Base-by-base conservation (phyloP, 2,888 invertebrate species). In the Eudasyphora cyanicolor region DNA sequence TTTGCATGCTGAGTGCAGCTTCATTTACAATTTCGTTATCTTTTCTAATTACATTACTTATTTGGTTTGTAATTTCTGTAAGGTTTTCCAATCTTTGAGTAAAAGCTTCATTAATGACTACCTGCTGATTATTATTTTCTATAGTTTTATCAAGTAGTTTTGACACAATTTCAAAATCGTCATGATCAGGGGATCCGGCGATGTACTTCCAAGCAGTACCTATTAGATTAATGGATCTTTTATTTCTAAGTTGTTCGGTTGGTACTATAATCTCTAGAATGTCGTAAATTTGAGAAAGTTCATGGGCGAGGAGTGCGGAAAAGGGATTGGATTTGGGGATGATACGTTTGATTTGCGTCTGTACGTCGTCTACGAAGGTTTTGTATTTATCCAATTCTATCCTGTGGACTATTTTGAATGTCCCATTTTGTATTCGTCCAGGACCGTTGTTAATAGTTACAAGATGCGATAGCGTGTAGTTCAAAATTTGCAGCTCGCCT, bases 381-480 rank as follows among this genome's bases (percentile, higher is more conserved):
- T 73, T 60, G 73, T 73, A 73, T 60, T 27, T 54, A 32, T 73
- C 54, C 51, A 73, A n/a, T n/a, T n/a, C n/a, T n/a, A n/a, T n/a
- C n/a, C n/a, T 70, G 45, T 69, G 67, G 42, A 69, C 24, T 17
- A 69, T 69, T 35, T 69, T 69, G 35, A 69, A 69, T 24, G 67
- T 24, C 32, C n/a, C 71, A 5, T 49, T 69, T 29, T 71, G 79
- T 45, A 79, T 12, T 64, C 64, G 64, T 29, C 49, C 29, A 49
- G 51, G 27, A 51, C 38, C 64, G n/a, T 49, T 62, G 10, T 14
- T 10, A 35, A 75, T 42, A 24, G 67, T 69, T 19, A 69, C 70
- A 38, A 80, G 35, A 10, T 57, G 38, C 7, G 24, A 27, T 2
- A 24, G 38, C 0, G 75, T 60, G 49, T 70, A 80, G n/a, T 80